These are phyloP conservation scores for Rotaria socialis DNA, from an alignment of 2,888 invertebrate species.

Conservation along the genomic window DNA sequence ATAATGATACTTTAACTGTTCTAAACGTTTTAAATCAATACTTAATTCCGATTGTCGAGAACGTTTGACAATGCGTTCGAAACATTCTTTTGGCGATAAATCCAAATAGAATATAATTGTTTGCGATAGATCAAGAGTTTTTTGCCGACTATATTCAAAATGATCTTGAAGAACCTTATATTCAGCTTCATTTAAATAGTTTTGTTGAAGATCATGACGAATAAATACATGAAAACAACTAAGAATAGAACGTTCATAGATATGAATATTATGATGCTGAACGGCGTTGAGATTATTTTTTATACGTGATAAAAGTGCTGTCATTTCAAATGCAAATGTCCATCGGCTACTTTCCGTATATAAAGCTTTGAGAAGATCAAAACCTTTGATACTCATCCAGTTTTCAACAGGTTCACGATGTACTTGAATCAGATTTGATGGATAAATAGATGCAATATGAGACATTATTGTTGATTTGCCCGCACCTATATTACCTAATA, in stretches of 20 bases:
- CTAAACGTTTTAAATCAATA: neutral
- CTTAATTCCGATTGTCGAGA: neutral
- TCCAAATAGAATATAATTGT: neutral
- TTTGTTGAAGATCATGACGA: neutral
- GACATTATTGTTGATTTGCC: constrained; percentile 16
- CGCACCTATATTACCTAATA: neutral
- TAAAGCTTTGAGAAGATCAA: neutral
- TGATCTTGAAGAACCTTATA: neutral
- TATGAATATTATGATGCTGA: neutral
- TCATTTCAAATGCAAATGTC: constrained; percentile 9
- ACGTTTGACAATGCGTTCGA: neutral
- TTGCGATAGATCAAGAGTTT: neutral
- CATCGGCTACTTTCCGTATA: neutral
- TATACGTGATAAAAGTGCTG: neutral
- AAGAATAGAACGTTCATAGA: neutral
- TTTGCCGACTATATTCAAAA: neutral
- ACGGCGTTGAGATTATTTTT: neutral
- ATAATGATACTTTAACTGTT: neutral
- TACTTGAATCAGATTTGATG: constrained; percentile 1
- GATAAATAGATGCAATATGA: neutral
- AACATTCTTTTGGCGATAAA: neutral
- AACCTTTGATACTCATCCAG: neutral
- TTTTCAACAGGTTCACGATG: constrained; percentile 10
- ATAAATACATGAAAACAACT: constrained; percentile 16
- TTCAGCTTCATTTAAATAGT: neutral